Conservation (phyloP, 2,888 invertebrate species). For the Idaea biselata region DNA sequence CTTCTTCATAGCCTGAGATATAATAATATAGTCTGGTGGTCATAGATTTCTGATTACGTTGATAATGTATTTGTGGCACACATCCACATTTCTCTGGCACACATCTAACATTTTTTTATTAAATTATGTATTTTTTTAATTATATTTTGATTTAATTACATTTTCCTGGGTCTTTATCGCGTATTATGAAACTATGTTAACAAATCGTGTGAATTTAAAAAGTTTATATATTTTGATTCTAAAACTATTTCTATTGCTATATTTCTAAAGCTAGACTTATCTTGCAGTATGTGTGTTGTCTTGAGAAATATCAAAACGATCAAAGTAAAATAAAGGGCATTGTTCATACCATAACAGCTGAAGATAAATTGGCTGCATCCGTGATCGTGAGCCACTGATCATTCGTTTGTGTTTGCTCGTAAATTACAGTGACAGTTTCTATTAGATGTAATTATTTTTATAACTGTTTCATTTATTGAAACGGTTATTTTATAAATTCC, state of each 20-base stretch:
- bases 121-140: no score
- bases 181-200: no score
- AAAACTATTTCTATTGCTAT: neutral
- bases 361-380: slow-evolving; percentile 60
- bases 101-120: no score
- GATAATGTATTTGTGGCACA: no score
- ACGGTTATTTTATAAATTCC: slow-evolving; percentile 21
- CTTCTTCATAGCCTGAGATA: no score
- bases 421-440: slow-evolving; percentile 43
- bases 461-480: slow-evolving; percentile 4
- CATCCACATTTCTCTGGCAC: no score
- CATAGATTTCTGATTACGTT: no score
- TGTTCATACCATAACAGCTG: slow-evolving; percentile 21
- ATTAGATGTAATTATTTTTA: slow-evolving; percentile 45
- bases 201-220: no score
- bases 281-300: neutral
- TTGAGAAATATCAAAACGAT: slow-evolving; percentile 6
- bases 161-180: no score
- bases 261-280: neutral
- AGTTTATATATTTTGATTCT: neutral
- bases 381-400: slow-evolving; percentile 35
- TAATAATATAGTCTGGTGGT: no score
- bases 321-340: slow-evolving; percentile 21
- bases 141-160: no score
- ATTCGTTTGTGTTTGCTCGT: slow-evolving; percentile 50